Conservation (phyloP, 2,888 invertebrate genomes). For the Lycocerus yunnanus region DNA sequence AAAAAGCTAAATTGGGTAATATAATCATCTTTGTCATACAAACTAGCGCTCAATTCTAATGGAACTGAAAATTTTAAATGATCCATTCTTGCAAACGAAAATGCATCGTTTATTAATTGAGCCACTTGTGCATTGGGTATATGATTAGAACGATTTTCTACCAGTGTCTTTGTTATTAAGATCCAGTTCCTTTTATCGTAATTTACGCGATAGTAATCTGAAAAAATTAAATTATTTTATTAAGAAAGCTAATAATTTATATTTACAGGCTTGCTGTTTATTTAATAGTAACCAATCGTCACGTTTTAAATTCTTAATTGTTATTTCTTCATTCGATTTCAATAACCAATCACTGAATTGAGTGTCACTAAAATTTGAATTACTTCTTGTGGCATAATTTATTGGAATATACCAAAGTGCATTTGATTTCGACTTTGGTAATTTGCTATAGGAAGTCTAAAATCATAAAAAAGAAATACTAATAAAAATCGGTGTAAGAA, state of each 20-base stretch:
- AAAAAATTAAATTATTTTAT: too few relatives aligned
- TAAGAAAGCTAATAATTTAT: neutral
- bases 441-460: conserved; percentile 1
- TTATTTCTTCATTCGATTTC: neutral
- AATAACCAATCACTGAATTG: conserved; percentile 3
- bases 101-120: conserved; percentile 60
- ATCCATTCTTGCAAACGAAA: conserved; percentile 60
- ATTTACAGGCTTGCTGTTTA: conserved; percentile 11
- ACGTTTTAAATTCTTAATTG: neutral
- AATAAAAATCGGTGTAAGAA: neutral
- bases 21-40: conserved; percentile 63
- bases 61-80: conserved; percentile 60
- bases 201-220: conserved; percentile 71
- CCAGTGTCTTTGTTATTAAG: conserved; percentile 55
- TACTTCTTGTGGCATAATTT: conserved; percentile 7
- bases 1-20: conserved; percentile 59
- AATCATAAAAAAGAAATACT: neutral
- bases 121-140: conserved; percentile 64
- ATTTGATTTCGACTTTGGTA: too few relatives aligned
- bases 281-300: conserved; percentile 16
- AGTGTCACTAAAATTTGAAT: conserved; percentile 4
- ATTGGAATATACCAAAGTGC: conserved; percentile 24
- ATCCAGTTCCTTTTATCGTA: conserved; percentile 63
- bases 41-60: conserved; percentile 63
- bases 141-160: conserved; percentile 49